These are phyloP conservation scores for Bombyx mori DNA, from an alignment of 1,140 invertebrate species.

Conservation along the genomic window ASM3026992v2 NC_085133.1:6553001-6553500, in stretches of 20 bases:
- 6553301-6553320: no score
- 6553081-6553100: no score
- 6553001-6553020: no score
- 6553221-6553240: slow-evolving; percentile 61
- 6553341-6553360: neutral
- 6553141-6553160: no score
- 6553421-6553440: slow-evolving; percentile 52
- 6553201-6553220: slow-evolving; percentile 42
- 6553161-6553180: no score
- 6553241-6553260: slow-evolving; percentile 66
- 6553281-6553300: neutral
- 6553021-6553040: no score
- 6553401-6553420: slow-evolving; percentile 50
- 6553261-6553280: slow-evolving; percentile 51
- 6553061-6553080: no score
- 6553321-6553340: no score
- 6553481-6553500: no score
- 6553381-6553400: slow-evolving; percentile 46
- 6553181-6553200: neutral
- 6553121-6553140: no score
- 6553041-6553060: no score
- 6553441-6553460: slow-evolving; percentile 29
- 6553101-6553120: no score
- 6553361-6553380: slow-evolving; percentile 52
- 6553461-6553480: neutral